Evolutionary conservation across 2,888 invertebrate genomes (phyloP), one percentile per base, ranked within the genome.

Genomic region (Tuta absoluta): DNA sequence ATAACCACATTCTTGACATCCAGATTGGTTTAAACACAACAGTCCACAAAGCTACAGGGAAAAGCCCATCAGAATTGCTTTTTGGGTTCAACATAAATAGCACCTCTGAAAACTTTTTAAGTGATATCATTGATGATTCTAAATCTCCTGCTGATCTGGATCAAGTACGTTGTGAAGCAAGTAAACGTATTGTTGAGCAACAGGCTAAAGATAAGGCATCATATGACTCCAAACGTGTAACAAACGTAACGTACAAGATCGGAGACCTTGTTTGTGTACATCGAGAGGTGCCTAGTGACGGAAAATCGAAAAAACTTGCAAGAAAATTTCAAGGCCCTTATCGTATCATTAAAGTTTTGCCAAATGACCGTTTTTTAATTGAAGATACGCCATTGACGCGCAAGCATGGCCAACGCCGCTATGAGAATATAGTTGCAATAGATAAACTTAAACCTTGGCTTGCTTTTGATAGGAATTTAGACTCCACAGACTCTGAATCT

Each of bases 381-480:
- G 2, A 48, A 48, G 48, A 48, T n/a, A 48, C 48, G 12, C 48
- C 48, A 7, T 48, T 48, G 8, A 48, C 48, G 5, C n/a, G 48
- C 1, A 48, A 48, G 17, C n/a, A 19, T 4, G 17, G 17, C n/a
- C 48, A 48, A 48, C n/a, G 17, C 8, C 17, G 17, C 19, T 14
- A 48, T 17, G 48, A 14, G n/a, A 48, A n/a, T n/a, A 28, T 48
- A 7, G 48, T 48, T 17, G 48, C 48, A 8, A 48, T 48, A 48
- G 48, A 48, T 19, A 48, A 48, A 48, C 12, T 48, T 48, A 14
- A 48, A 17, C 48, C 48, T 7, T 48, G 48, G 48, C n/a, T 48
- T 2, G 17, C 8, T 17, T 48, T 48, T 48, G 8, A 14, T 48
- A 48, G 17, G n/a, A 17, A 48, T 8, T 17, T 17, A 48, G 17